Evolutionary conservation across 2,797 vertebrate genomes (phyloP), one percentile per base, ranked within the genome.

Genomic region (Sebastes taczanowskii): DNA sequence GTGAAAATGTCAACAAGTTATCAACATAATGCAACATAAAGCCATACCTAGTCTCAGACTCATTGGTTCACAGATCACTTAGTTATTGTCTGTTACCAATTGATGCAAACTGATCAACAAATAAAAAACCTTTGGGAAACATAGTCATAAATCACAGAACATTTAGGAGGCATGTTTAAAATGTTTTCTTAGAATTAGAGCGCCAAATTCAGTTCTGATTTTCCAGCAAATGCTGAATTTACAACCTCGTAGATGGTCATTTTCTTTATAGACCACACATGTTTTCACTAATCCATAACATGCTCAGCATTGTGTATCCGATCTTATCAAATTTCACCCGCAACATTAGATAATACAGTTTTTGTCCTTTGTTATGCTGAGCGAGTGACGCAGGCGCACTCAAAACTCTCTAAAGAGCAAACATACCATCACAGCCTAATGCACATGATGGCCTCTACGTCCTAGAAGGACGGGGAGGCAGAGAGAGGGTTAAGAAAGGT

Each of bases 401-500:
- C 6, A 46, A 46, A 46, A 52, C 49, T 52, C 49, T 52, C 7
- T 52, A 20, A 61, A 35, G n/a, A 70, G 35, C 29, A 64, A 59
- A 29, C 13, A 38, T 2, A 23, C 30, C 22, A 35, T 11, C 23
- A 62, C 80, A 78, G 38, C 80, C 80, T 67, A 81, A 55, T 58
- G 78, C 46, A 59, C 38, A 46, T 2, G 11, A 49, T 65, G 49
- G 68, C 80, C 74, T 74, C 66, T 18, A 46, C 6, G 42, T 18
- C 16, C 74, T 35, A 38, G n/a, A 60, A 78, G 58, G 76, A 81
- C 42, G 2, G 42, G 62, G 63, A 66, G 73, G 77, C 81, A 58
- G 42, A 34, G 29, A 65, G 73, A 63, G 80, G 71, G 84, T 71
- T 72, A 80, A 78, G 58, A 77, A 4, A 84, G 73, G 82, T 72